Evolutionary conservation across 1,140 invertebrate species (phyloP), one percentile per base, ranked within the genome.

Genomic region (Steinernema feltiae): DNA sequence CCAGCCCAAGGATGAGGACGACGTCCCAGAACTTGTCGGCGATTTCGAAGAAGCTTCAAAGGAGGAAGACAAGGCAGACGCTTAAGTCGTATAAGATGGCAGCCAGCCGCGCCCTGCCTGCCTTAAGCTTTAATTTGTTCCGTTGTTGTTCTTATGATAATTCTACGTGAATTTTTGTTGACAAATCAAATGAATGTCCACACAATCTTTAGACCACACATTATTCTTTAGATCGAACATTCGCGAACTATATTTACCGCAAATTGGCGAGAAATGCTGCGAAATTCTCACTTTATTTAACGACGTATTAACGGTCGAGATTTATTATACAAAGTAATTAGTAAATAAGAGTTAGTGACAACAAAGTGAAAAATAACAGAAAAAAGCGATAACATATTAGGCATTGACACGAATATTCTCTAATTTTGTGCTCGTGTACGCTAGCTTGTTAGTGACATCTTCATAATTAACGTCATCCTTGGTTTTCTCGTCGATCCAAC

Each of bases 1-100:
- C 84, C 88, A 82, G 72, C 78, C 74, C 48, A 74, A 46, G 35
- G 95, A 97, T 80, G 96, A 98, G 83, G 95, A 89, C 74, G 88
- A 96, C 86, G 94, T 98, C 69, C 95, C 95, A 77, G 87, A 94
- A 87, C 90, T 98, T 83, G 79, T 81, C 24, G 80, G 79, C 32
- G 76, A 81, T 46, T 81, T 81, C 76, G 80, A 81, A 30, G 79
- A 82, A 69, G 76, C 79, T 29, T 81, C 80, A 2, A 81, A 81
- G 76, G 74, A 80, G 41, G 48, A 72, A 32, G 53, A n/a, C 53
- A 63, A 63, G 35, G 7, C 7, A 27, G 53, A 15, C 53, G 53
- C 53, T 27, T 63, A 63, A 63, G 15, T 63, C 24, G 15, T 63
- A 17, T 27, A 7, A 63, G 53, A 3, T 63, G 3, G 24, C 53